Conservation (phyloP, 2,797 vertebrate species). For the Paedocypris micromegethes region DNA sequence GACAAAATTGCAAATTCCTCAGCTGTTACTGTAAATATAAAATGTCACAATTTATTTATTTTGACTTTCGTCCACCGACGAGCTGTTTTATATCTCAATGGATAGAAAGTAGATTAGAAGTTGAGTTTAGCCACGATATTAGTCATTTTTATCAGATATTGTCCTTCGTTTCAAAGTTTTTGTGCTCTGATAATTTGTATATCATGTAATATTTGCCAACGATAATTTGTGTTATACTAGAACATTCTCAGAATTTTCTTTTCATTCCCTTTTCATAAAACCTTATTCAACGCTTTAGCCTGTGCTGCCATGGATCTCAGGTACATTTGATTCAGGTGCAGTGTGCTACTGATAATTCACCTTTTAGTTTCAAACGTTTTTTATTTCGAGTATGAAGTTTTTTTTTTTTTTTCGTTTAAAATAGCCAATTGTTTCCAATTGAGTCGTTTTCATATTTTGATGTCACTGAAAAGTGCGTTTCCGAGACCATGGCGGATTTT, state of each 20-base stretch:
- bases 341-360: slow-evolving; percentile 46
- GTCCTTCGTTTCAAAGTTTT: background rate
- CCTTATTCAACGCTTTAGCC: too few species aligned
- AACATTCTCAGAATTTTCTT: background rate
- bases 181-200: slow-evolving; percentile 19
- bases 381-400: background rate
- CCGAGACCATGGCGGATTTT: too few species aligned
- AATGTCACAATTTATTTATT: slow-evolving; percentile 23
- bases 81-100: slow-evolving; percentile 21
- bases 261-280: too few species aligned
- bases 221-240: background rate
- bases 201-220: slow-evolving; percentile 5
- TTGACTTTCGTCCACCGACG: slow-evolving; percentile 14
- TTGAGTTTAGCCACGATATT: too few species aligned
- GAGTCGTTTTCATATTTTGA: background rate
- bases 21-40: slow-evolving; percentile 29
- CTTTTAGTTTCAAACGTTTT: background rate
- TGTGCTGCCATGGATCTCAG: slow-evolving; percentile 43
- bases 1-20: too few species aligned
- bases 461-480: too few species aligned
- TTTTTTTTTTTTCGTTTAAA: slow-evolving; percentile 2
- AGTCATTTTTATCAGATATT: too few species aligned
- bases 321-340: slow-evolving; percentile 39
- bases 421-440: slow-evolving; percentile 2
- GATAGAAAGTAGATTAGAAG: slow-evolving; percentile 14